Percentiles rank a stretch among this genome's conserved stretches.
These are phyloP conservation scores for Rotaria magnacalcarata DNA, from an alignment of 2,888 invertebrate species.

Conservation along the genomic window DNA sequence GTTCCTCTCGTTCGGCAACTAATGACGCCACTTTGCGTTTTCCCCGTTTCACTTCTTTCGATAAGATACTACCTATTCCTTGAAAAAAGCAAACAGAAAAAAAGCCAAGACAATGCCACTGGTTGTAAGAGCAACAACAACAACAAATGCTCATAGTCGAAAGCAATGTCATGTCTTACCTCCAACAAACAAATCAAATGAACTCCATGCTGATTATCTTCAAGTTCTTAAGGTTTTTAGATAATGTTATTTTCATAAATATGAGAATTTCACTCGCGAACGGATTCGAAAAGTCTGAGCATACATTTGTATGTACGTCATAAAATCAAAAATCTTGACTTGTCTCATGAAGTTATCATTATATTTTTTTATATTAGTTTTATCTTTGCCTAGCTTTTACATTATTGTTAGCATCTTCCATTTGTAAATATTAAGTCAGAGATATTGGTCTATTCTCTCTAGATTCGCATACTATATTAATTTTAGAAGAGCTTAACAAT, in stretches of 20 bases:
- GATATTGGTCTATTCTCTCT: too few species aligned
- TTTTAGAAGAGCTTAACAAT: too few species aligned
- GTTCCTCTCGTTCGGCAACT: not conserved
- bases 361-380: not conserved
- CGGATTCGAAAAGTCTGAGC: not conserved
- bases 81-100: not conserved
- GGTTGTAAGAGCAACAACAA: not conserved
- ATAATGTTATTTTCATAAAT: too few species aligned
- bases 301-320: too few species aligned
- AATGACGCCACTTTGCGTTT: not conserved
- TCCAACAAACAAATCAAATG: not conserved
- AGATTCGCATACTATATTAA: too few species aligned
- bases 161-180: not conserved
- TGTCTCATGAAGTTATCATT: not conserved
- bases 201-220: not conserved
- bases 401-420: too few species aligned
- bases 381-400: too few species aligned
- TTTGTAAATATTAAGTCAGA: too few species aligned
- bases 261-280: not conserved
- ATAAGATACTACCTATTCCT: not conserved
- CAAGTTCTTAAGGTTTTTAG: not conserved
- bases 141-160: not conserved
- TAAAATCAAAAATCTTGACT: too few species aligned
- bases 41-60: not conserved
- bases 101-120: not conserved